Base-by-base conservation (phyloP, 2,113 vertebrate genomes). In the Crotalus viridis region DNA sequence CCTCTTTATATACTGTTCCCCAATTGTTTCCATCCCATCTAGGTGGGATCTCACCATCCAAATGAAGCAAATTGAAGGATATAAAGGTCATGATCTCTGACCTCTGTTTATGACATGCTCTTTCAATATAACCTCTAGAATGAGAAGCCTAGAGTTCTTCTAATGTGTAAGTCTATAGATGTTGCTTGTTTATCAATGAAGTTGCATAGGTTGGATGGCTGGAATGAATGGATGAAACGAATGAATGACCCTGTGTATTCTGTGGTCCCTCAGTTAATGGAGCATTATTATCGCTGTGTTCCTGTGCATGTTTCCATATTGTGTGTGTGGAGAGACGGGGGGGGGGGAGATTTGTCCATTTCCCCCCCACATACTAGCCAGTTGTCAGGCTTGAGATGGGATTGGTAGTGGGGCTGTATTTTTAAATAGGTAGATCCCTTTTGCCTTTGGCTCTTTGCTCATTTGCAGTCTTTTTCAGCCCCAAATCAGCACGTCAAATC, bases 21-120 rank as follows among this genome's bases (percentile, higher is more conserved):
- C 89, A 46, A 0, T 28, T 52, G 12, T 92, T 46, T 39, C 6
- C 52, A 19, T 61, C 55, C 88, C 48, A 89, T 90, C 51, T 56
- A 94, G 88, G 56, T 10, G 57, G 48, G 93, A 56, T 52, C 39
- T 85, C 69, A 33, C 88, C 88, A 26, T 81, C 88, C 57, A 48
- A 64, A 28, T 92, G 74, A 81, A 91, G 74, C 90, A 61, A 55
- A 91, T 91, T 85, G 59, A 92, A 94, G 52, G 81, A 89, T 48
- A 86, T 17, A 89, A 64, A 48, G 74, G 90, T 94, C 90, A 89
- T 56, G 93, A 89, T 33, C 88, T 22, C 28, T 89, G 91, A 74
- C 81, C 57, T 52, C 51, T 87, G 48, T 94, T 74, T 92, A 57
- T 92, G 91, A 94, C 74, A 89, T 52, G 24, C 56, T 69, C 85